Percentiles rank a stretch among this genome's conserved stretches.
These are phyloP conservation scores for Pteropus alecto DNA, from an alignment of 2,113 vertebrate genomes.

Conservation along the genomic window DNA sequence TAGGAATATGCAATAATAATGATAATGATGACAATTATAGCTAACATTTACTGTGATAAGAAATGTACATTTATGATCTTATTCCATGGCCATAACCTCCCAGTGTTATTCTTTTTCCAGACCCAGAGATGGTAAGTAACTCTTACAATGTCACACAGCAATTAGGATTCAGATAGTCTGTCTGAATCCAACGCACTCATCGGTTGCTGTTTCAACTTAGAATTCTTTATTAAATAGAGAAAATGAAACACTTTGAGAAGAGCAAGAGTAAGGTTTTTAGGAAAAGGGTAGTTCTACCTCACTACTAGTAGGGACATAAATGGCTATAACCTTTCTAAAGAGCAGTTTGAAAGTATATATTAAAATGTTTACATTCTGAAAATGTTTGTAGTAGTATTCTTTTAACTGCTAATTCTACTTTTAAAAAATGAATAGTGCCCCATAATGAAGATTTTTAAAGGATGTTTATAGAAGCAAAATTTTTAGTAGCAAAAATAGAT, in stretches of 20 bases:
- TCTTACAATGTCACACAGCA: not conserved
- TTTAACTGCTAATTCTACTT: slow-evolving; percentile 7
- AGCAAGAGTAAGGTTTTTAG: not conserved
- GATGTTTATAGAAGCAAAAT: not conserved
- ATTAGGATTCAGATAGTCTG: not conserved
- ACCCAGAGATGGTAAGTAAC: not conserved
- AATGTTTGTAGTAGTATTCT: not conserved
- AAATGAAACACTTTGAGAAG: not conserved
- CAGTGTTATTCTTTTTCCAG: not conserved
- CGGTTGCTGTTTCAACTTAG: not conserved
- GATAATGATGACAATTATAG: not conserved
- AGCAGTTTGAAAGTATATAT: not conserved
- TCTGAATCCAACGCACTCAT: not conserved
- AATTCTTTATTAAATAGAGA: not conserved
- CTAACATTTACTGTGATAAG: not conserved
- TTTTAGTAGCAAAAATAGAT: slow-evolving; percentile 35
- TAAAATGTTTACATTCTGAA: not conserved
- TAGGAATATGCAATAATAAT: not conserved
- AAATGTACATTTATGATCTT: not conserved
- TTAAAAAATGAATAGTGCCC: not conserved
- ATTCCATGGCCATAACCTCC: not conserved
- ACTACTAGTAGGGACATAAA: not conserved
- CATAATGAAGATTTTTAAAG: slow-evolving; percentile 39
- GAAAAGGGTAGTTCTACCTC: not conserved
- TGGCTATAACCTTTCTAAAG: not conserved